These are phyloP conservation scores for Syngnathus acus DNA, from an alignment of 2,797 vertebrate species.

Conservation along the genomic window DNA sequence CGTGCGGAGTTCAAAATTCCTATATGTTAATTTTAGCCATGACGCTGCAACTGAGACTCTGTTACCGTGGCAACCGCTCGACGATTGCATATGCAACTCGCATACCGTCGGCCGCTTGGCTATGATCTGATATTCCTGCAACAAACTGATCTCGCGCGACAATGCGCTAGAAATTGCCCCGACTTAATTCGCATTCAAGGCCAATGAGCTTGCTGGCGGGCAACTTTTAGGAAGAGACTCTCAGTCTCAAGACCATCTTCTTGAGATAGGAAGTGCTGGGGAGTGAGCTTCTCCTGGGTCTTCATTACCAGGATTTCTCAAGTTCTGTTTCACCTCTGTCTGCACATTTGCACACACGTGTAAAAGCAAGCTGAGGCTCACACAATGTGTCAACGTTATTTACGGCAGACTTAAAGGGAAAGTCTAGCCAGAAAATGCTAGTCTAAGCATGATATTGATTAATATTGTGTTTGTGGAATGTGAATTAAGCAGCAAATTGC, in stretches of 20 bases:
- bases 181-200: background rate
- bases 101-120: slow-evolving; percentile 36
- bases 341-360: background rate
- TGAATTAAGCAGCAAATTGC: no score
- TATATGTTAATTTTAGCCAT: slow-evolving; percentile 30
- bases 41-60: slow-evolving; percentile 19
- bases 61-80: slow-evolving; percentile 41
- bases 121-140: slow-evolving; percentile 9
- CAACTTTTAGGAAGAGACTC: background rate
- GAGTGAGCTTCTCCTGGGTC: slow-evolving; percentile 27
- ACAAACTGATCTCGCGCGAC: background rate
- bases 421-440: no score
- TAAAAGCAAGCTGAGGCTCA: background rate
- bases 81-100: slow-evolving; percentile 14
- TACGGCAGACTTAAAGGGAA: no score
- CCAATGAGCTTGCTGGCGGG: background rate
- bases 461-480: no score
- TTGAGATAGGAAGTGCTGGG: slow-evolving; percentile 22
- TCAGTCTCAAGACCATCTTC: slow-evolving; percentile 18
- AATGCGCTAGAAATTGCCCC: slow-evolving; percentile 8
- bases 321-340: background rate
- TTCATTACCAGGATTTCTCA: slow-evolving; percentile 33
- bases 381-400: background rate
- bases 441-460: no score
- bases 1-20: slow-evolving; percentile 22